These are phyloP conservation scores for Microcebus griseorufus DNA, from an alignment of 2,113 vertebrate genomes.

Conservation along the genomic window DNA sequence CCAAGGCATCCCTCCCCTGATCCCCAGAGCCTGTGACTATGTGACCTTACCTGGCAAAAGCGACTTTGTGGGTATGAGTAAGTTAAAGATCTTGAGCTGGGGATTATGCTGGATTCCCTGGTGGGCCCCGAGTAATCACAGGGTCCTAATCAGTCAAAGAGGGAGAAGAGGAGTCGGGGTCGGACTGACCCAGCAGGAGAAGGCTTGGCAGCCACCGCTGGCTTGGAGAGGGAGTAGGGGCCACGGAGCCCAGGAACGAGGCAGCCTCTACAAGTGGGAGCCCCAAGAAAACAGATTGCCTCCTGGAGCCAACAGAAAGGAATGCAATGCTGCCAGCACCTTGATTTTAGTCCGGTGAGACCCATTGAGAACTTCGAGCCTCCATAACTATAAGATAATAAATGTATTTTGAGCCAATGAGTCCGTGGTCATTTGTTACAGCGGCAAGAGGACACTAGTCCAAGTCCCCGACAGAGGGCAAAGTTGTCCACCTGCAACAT, in stretches of 20 bases:
- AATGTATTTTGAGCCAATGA: neutral
- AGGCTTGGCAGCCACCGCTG: neutral
- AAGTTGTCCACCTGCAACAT: too few relatives aligned
- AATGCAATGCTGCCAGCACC: neutral
- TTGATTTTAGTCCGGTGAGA: neutral
- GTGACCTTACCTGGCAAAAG: neutral
- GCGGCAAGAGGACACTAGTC: neutral
- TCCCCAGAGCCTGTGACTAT: neutral
- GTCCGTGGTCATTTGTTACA: neutral
- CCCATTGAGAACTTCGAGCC: neutral
- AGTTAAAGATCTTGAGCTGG: conserved; percentile 24
- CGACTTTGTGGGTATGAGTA: neutral
- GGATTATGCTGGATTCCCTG: neutral
- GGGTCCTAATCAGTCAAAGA: neutral
- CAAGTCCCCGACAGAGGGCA: neutral
- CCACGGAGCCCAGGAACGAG: fast-evolving
- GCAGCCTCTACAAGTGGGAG: neutral
- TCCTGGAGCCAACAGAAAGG: neutral
- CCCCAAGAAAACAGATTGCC: too few relatives aligned
- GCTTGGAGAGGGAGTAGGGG: neutral
- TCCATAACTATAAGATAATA: neutral
- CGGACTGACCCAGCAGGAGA: neutral
- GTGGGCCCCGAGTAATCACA: neutral
- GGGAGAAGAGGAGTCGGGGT: neutral
- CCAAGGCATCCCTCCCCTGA: neutral